Percentiles rank a stretch among this genome's conserved stretches.
phyloP scores from a whole-genome alignment of 1,140 invertebrate species.

The Arion vulgaris region DNA sequence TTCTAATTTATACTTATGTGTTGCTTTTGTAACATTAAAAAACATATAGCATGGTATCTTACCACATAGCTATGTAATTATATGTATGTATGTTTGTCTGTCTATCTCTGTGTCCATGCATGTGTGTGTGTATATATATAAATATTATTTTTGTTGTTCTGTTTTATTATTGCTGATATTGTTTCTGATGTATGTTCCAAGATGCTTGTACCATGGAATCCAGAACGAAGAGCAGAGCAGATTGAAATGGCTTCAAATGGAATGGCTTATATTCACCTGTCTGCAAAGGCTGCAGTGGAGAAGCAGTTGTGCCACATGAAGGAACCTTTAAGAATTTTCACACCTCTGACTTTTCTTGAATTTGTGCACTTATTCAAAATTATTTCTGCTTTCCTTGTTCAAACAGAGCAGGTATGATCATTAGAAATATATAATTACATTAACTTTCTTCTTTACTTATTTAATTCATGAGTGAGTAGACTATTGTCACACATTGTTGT shows the following conservation, averaged over 20 bases:
- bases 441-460: too few species aligned
- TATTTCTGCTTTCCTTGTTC: conserved; percentile 62
- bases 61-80: too few species aligned
- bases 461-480: too few species aligned
- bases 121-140: too few species aligned
- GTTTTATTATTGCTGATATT: not conserved
- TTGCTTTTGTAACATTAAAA: too few species aligned
- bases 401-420: conserved; percentile 62
- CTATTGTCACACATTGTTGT: too few species aligned
- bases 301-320: conserved; percentile 66
- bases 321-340: conserved; percentile 64
- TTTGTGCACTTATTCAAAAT: conserved; percentile 68
- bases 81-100: too few species aligned
- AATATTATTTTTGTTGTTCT: not conserved
- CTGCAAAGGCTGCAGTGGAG: conserved; percentile 59
- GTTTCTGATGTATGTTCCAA: conserved; percentile 36
- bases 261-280: conserved; percentile 70
- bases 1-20: too few species aligned
- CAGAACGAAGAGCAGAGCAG: conserved; percentile 54
- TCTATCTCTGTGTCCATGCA: too few species aligned
- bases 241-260: conserved; percentile 58
- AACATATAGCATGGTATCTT: too few species aligned
- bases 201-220: conserved; percentile 64
- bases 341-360: conserved; percentile 69
- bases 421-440: not conserved